phyloP scores from a whole-genome alignment of 2,113 vertebrate genomes.

The Sander vitreus region DNA sequence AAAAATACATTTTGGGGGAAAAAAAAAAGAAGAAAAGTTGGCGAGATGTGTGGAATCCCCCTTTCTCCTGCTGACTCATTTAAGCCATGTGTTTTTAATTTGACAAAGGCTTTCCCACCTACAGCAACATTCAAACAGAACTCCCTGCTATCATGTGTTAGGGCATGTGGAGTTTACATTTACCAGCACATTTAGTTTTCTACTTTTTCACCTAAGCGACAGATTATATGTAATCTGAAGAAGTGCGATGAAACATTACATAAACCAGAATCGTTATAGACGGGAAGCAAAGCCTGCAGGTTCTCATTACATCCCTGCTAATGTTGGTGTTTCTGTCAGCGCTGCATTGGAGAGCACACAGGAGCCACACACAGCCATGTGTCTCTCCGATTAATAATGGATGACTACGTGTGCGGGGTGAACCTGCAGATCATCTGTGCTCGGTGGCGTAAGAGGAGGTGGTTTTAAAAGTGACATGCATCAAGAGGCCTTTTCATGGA shows the following conservation, averaged over 20 bases:
- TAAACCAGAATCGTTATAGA: not conserved
- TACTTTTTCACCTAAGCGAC: not conserved
- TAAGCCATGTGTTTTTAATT: conserved; percentile 86
- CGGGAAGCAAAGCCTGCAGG: not conserved
- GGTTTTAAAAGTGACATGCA: conserved; percentile 40
- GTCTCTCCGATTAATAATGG: conserved; percentile 1
- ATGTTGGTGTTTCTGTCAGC: not conserved
- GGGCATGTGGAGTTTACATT: conserved; percentile 37
- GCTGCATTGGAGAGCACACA: not conserved
- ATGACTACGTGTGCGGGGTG: not conserved
- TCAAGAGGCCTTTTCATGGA: conserved; percentile 9
- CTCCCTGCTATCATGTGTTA: conserved; percentile 29
- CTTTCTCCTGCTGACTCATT: conserved; percentile 92
- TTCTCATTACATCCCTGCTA: not conserved
- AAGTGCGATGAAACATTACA: conserved; percentile 4
- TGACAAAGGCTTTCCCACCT: conserved; percentile 90
- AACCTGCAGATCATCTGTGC: conserved; percentile 2
- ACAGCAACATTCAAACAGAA: conserved; percentile 25
- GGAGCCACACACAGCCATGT: not conserved
- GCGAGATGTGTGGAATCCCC: conserved; percentile 89
- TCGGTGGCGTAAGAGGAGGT: conserved; percentile 56
- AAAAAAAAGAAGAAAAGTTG: conserved; percentile 68
- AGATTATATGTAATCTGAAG: not conserved
- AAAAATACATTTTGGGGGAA: conserved; percentile 54
- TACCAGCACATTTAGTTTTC: conserved; percentile 12